phyloP scores from a whole-genome alignment of 2,797 vertebrate species.

The Squalus acanthias region DNA sequence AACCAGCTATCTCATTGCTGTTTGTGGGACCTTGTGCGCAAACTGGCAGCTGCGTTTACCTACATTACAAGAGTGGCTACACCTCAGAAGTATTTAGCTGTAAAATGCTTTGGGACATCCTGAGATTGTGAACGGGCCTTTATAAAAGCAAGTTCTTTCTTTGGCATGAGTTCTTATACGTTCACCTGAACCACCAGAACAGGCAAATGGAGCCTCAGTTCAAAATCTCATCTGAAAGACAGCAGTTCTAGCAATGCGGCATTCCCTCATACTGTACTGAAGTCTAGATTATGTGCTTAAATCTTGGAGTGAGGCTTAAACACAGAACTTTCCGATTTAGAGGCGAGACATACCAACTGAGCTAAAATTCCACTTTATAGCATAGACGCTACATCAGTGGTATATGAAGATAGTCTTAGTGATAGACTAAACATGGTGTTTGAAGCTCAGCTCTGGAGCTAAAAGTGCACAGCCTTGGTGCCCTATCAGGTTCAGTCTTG shows the following conservation, averaged over 20 bases:
- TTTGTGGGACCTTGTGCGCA: no score
- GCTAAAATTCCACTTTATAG: background rate
- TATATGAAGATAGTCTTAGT: background rate
- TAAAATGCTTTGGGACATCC: background rate
- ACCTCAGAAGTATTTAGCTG: no score
- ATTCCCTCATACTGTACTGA: no score
- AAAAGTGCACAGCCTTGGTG: background rate
- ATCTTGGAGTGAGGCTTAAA: background rate
- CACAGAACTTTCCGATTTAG: background rate
- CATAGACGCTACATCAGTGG: background rate
- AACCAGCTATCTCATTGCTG: no score
- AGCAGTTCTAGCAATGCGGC: no score
- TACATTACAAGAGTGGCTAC: no score
- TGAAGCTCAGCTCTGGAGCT: background rate
- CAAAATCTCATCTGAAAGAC: no score
- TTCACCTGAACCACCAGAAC: background rate
- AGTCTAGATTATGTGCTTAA: background rate
- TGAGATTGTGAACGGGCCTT: background rate
- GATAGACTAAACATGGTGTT: background rate
- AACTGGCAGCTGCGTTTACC: no score
- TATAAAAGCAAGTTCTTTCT: background rate
- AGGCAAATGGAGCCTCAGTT: no score
- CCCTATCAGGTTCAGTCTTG: background rate
- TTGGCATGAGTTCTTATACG: background rate
- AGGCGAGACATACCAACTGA: background rate